Evolutionary conservation across 2,113 vertebrate species (phyloP), one percentile per base, ranked within the genome.

Genomic region (Crotalus horridus): DNA sequence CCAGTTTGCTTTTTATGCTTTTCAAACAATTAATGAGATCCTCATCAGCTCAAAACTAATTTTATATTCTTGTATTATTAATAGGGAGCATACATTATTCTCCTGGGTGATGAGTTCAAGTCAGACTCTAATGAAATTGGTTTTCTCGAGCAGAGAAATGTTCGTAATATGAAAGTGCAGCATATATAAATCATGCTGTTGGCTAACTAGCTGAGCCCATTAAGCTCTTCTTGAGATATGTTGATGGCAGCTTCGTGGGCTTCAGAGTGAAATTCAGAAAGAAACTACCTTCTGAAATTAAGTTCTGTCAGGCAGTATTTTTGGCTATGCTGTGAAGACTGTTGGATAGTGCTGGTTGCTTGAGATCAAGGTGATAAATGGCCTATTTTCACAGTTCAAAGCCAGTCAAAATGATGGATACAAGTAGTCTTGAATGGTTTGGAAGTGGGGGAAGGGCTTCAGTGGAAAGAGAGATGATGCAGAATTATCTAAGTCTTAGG

Each of bases 161-260:
- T 91, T 95, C 95, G 95, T 95, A 97, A 94, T 95, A 61, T 95
- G 93, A 92, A 81, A 92, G 85, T 64, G 89, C 93, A 90, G 26
- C 13, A 90, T 5, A 94, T 90, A 94, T 96, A 97, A 97, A 97
- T 97, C 97, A 97, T 94, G 95, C 95, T 95, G 91, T 93, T 96
- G 95, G 96, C 93, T 94, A 93, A 96, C 91, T 3, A 88, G 92
- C 94, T 94, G 95, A 96, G 94, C 95, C 93, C 51, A 92, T 97
- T 97, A 95, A 2, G 96, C 93, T 96, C 96, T 94, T 96, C 94
- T 95, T 94, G 94, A 96, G 90, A 94, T 64, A 94, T 89, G 95
- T 96, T 48, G 21, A 90, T 94, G 96, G 96, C 96, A 96, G 95
- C 91, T 92, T 96, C 92, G 12, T n/a, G 88, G 53, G 87, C 95